Evolutionary conservation across 1,140 invertebrate species (phyloP).

Genomic region (Sycophila sp.): DNA sequence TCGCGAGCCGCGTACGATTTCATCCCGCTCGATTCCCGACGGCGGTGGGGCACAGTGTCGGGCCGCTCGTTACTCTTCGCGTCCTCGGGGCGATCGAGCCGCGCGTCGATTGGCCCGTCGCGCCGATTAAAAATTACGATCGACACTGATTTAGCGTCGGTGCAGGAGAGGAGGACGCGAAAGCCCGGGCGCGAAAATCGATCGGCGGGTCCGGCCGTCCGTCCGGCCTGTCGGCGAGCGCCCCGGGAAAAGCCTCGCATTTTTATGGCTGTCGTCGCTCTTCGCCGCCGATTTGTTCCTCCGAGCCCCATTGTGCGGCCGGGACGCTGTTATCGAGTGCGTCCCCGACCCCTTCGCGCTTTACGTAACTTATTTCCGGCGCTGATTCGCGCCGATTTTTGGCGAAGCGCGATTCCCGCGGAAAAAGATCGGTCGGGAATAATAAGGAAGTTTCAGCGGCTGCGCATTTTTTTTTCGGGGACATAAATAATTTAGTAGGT

Average conservation of each 20-base stretch:
- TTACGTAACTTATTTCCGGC: too few relatives aligned
- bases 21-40: conserved; percentile 34
- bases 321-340: too few relatives aligned
- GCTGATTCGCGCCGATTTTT: too few relatives aligned
- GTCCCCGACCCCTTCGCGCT: too few relatives aligned
- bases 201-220: conserved; percentile 1
- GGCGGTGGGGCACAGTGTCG: conserved; percentile 15
- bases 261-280: conserved; percentile 9
- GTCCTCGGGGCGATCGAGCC: conserved; percentile 34
- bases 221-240: conserved; percentile 26
- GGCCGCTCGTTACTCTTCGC: conserved; percentile 48
- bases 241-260: conserved; percentile 4
- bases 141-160: conserved; percentile 52
- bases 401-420: too few relatives aligned
- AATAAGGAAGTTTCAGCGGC: too few relatives aligned
- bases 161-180: background rate
- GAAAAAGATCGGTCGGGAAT: too few relatives aligned
- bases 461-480: too few relatives aligned
- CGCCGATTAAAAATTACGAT: conserved; percentile 58
- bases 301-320: too few relatives aligned
- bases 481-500: too few relatives aligned
- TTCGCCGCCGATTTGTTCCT: background rate
- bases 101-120: conserved; percentile 44
- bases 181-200: background rate
- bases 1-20: conserved; percentile 48